phyloP scores from a whole-genome alignment of 2,888 invertebrate genomes.

The Leptinotarsa peninsularis region DNA sequence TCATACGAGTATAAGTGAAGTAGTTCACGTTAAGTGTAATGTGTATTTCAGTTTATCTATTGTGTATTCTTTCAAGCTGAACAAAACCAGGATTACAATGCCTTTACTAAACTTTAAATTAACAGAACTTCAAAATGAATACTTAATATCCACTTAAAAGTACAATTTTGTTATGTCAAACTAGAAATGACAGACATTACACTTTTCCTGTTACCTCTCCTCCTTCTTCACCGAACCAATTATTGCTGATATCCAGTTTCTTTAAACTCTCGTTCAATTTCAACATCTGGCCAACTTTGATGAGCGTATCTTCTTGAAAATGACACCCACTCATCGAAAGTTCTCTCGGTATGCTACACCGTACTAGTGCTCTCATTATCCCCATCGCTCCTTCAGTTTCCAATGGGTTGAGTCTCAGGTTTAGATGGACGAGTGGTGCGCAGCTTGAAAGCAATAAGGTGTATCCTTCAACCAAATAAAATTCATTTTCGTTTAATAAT shows the following conservation, averaged over 20 bases:
- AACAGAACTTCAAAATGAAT: too few relatives aligned
- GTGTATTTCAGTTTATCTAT: too few relatives aligned
- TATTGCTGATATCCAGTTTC: conserved; percentile 71
- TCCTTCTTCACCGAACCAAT: conserved; percentile 71
- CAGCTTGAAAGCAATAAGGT: conserved; percentile 53
- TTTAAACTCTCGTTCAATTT: conserved; percentile 69
- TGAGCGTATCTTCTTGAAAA: conserved; percentile 69
- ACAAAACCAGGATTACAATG: too few relatives aligned
- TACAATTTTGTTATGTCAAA: too few relatives aligned
- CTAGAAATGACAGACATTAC: background rate
- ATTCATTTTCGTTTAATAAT: background rate
- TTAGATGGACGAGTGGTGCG: conserved; percentile 61
- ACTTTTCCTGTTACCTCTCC: conserved; percentile 58
- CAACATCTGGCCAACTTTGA: conserved; percentile 70
- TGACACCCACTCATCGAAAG: conserved; percentile 71
- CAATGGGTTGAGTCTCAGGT: conserved; percentile 75
- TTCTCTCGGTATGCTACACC: conserved; percentile 70
- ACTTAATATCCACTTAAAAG: too few relatives aligned
- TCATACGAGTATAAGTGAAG: too few relatives aligned
- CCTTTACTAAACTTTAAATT: too few relatives aligned
- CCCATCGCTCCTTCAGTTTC: conserved; percentile 71
- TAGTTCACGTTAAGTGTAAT: too few relatives aligned
- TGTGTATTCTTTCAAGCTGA: too few relatives aligned
- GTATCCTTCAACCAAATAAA: conserved; percentile 43
- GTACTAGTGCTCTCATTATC: conserved; percentile 71